These are phyloP conservation scores for Eulemur coronatus DNA, from an alignment of 2,797 vertebrate genomes.

Conservation along the genomic window DNA sequence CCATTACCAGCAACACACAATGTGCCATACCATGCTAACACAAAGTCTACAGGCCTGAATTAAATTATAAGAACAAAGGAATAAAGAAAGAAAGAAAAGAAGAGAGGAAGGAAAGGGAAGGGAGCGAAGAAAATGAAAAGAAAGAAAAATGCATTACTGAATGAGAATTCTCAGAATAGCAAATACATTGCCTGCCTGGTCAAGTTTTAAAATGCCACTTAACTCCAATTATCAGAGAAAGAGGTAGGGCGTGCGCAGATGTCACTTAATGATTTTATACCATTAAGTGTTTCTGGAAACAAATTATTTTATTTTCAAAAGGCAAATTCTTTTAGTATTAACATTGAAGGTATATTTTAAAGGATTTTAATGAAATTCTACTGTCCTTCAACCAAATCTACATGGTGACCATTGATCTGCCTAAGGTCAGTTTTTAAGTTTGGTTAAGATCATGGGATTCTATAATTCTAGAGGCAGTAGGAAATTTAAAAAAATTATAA, in stretches of 20 bases:
- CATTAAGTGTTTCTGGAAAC: background rate
- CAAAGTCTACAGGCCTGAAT: background rate
- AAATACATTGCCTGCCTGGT: background rate
- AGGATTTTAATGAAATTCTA: background rate
- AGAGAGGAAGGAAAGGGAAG: background rate
- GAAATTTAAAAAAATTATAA: background rate
- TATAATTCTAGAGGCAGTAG: background rate
- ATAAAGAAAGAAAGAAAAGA: too few species aligned
- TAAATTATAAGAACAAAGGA: background rate
- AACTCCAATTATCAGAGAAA: conserved; percentile 20
- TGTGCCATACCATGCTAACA: background rate
- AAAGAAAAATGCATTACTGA: background rate
- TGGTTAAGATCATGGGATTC: background rate
- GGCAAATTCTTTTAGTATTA: background rate
- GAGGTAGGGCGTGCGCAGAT: background rate
- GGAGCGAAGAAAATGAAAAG: background rate
- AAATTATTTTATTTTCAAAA: conserved; percentile 3
- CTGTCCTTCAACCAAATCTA: background rate
- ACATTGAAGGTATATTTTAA: background rate
- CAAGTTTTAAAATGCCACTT: background rate
- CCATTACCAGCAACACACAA: background rate
- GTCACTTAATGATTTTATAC: background rate
- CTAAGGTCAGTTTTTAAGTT: background rate
- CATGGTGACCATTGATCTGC: too few species aligned
- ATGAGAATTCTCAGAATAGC: background rate